Base-by-base conservation (phyloP, 2,888 invertebrate genomes). In the Melinaea marsaeus region DNA sequence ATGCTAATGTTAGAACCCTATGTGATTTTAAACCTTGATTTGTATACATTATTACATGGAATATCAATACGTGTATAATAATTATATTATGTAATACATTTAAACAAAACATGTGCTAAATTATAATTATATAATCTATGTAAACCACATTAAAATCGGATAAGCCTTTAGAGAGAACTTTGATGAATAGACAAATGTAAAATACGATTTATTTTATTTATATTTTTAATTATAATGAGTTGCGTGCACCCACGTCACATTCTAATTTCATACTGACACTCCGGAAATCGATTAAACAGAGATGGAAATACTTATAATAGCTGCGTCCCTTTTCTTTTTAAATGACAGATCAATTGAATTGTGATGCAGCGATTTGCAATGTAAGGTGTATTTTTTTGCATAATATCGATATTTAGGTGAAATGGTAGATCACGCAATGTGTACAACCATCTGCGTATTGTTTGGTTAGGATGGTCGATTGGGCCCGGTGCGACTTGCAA, bases 321-420 rank as follows among this genome's bases (percentile, higher is more conserved):
- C 48, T 84, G 77, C 60, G 79, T 75, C 83, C 83, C 72, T 66
- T n/a, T 22, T 22, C 22, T 22, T 22, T 22, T 22, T 22, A 22
- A 22, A 69, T 68, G 67, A 67, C 72, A 81, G 86, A 88, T 88
- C 87, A 85, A 76, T 75, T 77, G 64, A 77, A 84, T 86, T 76
- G 77, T 85, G 86, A 85, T 80, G 81, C 71, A 71, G 76, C 80
- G 78, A 80, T 80, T 81, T 77, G 70, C 78, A 67, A 72, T 69
- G 88, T 88, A 90, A 90, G 89, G 89, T 90, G 89, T 83, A 82
- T 72, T 73, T 68, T 88, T 88, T 85, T 83, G 86, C 83, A 80
- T 80, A 84, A 83, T 86, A 84, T 81, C 76, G 69, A 68, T 71
- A 80, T 81, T 82, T 78, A 70, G 73, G 75, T 76, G 74, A 76